phyloP scores from a whole-genome alignment of 2,113 vertebrate genomes.

The Polypterus senegalus region DNA sequence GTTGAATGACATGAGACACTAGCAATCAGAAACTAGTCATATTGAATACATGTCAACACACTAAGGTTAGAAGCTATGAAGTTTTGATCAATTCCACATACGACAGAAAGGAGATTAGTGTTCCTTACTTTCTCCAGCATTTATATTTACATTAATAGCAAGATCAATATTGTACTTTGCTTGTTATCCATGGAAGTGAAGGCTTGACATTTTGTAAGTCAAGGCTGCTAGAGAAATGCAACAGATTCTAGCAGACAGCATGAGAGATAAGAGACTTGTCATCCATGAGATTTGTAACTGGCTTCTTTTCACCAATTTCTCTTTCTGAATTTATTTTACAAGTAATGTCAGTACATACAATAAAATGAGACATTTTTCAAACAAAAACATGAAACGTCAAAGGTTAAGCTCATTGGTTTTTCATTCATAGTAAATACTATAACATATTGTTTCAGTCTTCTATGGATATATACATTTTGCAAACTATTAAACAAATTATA shows the following conservation, averaged over 20 bases:
- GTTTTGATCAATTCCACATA: constrained; percentile 36
- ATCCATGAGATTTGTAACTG: too few species aligned
- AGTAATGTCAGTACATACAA: too few species aligned
- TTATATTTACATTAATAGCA: constrained; percentile 37
- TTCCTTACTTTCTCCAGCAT: constrained; percentile 22
- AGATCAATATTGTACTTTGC: constrained; percentile 25
- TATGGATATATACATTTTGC: too few species aligned
- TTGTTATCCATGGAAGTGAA: constrained; percentile 11
- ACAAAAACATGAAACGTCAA: too few species aligned
- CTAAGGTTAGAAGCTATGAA: constrained; percentile 11
- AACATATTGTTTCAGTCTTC: too few species aligned
- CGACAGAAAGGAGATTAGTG: constrained; percentile 10
- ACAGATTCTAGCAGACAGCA: background rate
- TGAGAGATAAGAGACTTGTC: background rate
- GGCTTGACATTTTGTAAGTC: background rate
- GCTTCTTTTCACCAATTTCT: too few species aligned
- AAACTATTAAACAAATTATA: too few species aligned
- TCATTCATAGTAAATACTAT: too few species aligned
- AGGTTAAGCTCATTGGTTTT: too few species aligned
- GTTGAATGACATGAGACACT: constrained; percentile 24
- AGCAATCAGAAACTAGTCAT: constrained; percentile 24
- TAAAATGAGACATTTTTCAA: too few species aligned
- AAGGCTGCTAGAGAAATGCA: background rate
- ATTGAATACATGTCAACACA: constrained; percentile 25
- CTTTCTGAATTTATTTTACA: too few species aligned